Conservation (phyloP, 2,888 invertebrate species). For the Phyllotreta cruciferae region DNA sequence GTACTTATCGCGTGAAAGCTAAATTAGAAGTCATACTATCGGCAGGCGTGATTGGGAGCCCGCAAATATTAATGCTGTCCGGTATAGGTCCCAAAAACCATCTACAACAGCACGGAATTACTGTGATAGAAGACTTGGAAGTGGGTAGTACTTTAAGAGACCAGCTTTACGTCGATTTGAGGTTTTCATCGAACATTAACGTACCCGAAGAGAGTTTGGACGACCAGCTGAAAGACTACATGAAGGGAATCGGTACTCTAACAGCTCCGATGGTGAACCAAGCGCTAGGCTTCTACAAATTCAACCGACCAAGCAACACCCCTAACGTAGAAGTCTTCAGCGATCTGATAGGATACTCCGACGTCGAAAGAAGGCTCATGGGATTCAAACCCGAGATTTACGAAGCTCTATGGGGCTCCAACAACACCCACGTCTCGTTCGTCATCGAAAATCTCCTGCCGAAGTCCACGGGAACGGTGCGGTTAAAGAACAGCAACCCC, state of each 20-base stretch:
- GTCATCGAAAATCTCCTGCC: conserved; percentile 45
- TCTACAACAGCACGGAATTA: conserved; percentile 65
- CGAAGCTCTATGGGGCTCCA: conserved; percentile 58
- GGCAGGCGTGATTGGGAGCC: conserved; percentile 81
- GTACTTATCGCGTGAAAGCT: conserved; percentile 64
- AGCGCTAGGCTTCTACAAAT: conserved; percentile 25
- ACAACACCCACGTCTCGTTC: conserved; percentile 31
- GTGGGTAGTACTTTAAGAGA: conserved; percentile 82
- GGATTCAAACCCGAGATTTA: conserved; percentile 46
- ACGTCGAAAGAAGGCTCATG: conserved; percentile 32
- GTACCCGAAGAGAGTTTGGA: conserved; percentile 34
- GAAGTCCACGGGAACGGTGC: conserved; percentile 68
- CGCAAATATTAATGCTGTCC: conserved; percentile 83
- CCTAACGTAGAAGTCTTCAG: conserved; percentile 22
- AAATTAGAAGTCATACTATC: conserved; percentile 77
- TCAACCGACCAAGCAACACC: background rate
- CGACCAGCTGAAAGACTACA: conserved; percentile 64
- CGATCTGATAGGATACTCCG: conserved; percentile 6
- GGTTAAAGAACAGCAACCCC: conserved; percentile 37
- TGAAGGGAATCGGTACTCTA: conserved; percentile 34
- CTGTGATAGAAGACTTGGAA: conserved; percentile 69
- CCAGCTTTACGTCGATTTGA: conserved; percentile 65
- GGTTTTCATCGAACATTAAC: conserved; percentile 71
- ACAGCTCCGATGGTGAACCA: conserved; percentile 9
- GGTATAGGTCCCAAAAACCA: conserved; percentile 75